Conservation (phyloP, 1,140 invertebrate species). For the Cyclargus thomasi region DNA sequence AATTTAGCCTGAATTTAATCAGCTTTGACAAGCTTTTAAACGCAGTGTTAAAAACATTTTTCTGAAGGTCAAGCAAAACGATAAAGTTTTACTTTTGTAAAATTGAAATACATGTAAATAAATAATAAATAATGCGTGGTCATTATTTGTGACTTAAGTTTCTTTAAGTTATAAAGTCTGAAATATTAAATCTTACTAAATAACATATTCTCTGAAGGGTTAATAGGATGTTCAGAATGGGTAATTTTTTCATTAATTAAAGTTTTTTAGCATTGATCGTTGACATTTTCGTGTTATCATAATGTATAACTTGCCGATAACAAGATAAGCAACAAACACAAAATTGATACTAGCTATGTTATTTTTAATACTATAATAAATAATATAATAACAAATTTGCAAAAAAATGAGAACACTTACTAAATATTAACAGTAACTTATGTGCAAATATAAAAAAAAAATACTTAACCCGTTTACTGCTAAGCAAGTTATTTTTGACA, state of each 20-base stretch:
- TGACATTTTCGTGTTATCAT: slow-evolving; percentile 1
- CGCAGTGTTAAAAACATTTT: not conserved
- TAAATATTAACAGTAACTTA: too few relatives aligned
- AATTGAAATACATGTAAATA: not conserved
- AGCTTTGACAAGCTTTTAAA: not conserved
- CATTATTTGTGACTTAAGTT: too few relatives aligned
- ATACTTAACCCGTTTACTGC: not conserved
- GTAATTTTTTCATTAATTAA: not conserved
- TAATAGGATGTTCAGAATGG: not conserved
- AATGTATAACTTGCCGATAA: not conserved
- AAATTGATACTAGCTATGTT: not conserved
- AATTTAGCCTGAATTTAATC: not conserved
- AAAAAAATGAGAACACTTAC: not conserved
- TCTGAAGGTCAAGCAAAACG: not conserved
- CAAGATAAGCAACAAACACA: not conserved
- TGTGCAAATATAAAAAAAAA: not conserved
- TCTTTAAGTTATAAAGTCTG: too few relatives aligned
- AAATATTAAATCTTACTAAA: too few relatives aligned
- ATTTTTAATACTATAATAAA: not conserved
- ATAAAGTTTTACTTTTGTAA: not conserved
- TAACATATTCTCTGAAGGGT: too few relatives aligned
- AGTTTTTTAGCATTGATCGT: not conserved
- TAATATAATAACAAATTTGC: not conserved
- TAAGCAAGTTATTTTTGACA: not conserved
- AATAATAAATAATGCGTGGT: too few relatives aligned